Base-by-base conservation (phyloP, 2,113 vertebrate genomes). In the Nasalis larvatus region DNA sequence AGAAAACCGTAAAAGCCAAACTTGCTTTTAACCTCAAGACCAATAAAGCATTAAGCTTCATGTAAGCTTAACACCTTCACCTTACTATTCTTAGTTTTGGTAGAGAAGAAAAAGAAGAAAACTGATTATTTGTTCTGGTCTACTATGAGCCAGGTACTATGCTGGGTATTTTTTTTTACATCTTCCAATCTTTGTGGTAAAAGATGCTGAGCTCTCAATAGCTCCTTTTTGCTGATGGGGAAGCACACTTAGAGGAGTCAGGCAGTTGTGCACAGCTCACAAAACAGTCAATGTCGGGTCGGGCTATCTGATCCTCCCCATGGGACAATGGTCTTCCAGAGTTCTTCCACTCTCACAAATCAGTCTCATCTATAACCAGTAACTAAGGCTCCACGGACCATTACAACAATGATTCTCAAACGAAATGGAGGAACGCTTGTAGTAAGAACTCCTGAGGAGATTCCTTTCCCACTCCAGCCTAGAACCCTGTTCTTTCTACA, bases 251-350 rank as follows among this genome's bases (percentile, higher is more conserved):
- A n/a, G 21, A 45, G 37, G 69, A 60, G 30, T 54, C 12, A 56
- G 47, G 49, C 2, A 18, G 81, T 1, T 25, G 77, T 25, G 56
- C 74, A 52, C 6, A 40, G 11, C 21, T 56, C 73, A 27, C 40
- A 49, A 45, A 30, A 18, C 49, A 35, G 35, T 16, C 20, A 8
- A 0, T 0, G 45, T 0, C 32, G n/a, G 60, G 45, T 7, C 2
- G 6, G 74, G 74, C 21, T n/a, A 49, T n/a, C 86, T 68, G 52
- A n/a, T 4, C 21, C n/a, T 89, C 71, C 78, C 37, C 63, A 14
- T 17, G 3, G 23, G 42, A 60, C 80, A 32, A 4, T 4, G 35
- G 25, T 58, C 27, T 69, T 47, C 8, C 0, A 9, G 81, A 69
- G 80, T 8, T 42, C 17, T 69, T 45, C 16, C 10, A 13, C 2